phyloP scores from a whole-genome alignment of 2,113 vertebrate genomes.

The Corvus hawaiiensis region DNA sequence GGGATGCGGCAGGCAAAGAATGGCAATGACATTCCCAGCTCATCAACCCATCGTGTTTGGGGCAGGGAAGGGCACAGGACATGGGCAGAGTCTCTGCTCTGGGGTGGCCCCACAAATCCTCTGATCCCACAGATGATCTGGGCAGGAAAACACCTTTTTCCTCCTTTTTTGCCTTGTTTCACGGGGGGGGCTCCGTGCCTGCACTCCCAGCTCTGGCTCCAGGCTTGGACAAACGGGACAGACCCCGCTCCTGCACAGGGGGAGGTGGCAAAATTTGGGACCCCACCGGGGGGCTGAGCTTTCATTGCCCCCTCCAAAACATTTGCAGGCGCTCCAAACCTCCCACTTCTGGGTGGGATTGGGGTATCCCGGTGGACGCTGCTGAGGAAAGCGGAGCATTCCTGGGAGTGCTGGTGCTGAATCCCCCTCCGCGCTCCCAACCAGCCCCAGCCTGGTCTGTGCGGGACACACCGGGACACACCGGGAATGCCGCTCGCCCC shows the following conservation, averaged over 20 bases:
- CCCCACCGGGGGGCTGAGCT: too few relatives aligned
- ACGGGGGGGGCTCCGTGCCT: rapidly evolving
- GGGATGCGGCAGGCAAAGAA: neutral
- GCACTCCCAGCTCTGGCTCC: neutral
- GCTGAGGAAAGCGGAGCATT: neutral
- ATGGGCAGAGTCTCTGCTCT: neutral
- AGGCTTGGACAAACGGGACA: rapidly evolving
- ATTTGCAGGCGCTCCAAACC: neutral
- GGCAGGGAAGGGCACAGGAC: neutral
- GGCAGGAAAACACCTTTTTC: neutral
- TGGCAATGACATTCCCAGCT: neutral
- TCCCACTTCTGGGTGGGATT: neutral
- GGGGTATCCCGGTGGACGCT: neutral
- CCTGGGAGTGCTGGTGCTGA: neutral
- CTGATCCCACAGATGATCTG: rapidly evolving
- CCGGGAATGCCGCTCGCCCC: neutral
- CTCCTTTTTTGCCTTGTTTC: neutral
- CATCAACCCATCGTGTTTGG: neutral
- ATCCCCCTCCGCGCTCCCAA: too few relatives aligned
- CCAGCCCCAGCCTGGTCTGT: neutral
- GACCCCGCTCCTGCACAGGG: neutral
- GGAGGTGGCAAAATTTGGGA: neutral
- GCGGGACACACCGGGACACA: rapidly evolving
- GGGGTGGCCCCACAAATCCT: neutral
- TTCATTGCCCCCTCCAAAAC: neutral